Evolutionary conservation across 1,140 invertebrate genomes (phyloP).

Genomic region (Tribolium madens): DNA sequence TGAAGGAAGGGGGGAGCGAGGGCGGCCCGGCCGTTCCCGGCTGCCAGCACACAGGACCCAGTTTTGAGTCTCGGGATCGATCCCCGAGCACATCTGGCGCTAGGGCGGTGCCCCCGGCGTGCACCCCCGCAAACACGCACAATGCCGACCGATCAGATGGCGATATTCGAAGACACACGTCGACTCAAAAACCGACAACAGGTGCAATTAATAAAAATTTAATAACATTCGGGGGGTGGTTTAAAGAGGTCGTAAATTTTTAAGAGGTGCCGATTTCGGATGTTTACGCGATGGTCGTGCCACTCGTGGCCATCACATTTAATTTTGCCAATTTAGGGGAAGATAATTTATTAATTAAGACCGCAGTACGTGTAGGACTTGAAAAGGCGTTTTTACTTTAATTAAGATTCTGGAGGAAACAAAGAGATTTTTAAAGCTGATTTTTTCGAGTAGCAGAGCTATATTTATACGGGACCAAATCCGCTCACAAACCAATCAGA

Average conservation of each 20-base stretch:
- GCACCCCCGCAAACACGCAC: conserved; percentile 53
- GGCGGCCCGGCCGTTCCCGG: conserved; percentile 37
- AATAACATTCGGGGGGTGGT: neutral
- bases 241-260: conserved; percentile 11
- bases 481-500: neutral
- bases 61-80: conserved; percentile 59
- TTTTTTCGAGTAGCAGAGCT: neutral
- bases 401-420: neutral
- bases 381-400: neutral
- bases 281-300: neutral
- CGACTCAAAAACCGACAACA: neutral
- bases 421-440: neutral
- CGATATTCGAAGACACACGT: conserved; percentile 9
- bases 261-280: neutral
- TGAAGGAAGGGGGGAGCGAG: conserved; percentile 17
- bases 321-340: neutral
- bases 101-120: conserved; percentile 60
- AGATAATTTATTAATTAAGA: neutral
- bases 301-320: neutral
- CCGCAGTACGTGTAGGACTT: neutral
- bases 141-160: neutral
- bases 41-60: conserved; percentile 52
- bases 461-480: neutral
- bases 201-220: conserved; percentile 35
- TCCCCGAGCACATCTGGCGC: conserved; percentile 59